A percentile compares a stretch with the other conserved stretches of the same genome.
These are phyloP conservation scores for Hemaris fuciformis DNA, from an alignment of 2,888 invertebrate genomes.

Conservation along the genomic window DNA sequence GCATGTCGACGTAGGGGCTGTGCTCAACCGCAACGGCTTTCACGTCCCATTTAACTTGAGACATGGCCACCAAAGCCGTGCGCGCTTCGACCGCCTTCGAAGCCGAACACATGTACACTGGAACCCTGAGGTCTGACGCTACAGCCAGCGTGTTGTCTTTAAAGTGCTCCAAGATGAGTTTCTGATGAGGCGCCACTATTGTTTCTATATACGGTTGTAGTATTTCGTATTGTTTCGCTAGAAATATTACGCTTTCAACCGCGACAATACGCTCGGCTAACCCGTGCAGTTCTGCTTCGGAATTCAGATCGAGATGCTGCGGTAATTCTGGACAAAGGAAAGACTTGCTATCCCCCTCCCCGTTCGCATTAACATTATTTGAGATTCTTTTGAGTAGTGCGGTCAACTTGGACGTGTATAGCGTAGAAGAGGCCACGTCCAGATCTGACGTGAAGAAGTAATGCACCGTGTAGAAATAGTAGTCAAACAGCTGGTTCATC, in stretches of 20 bases:
- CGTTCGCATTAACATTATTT: constrained; percentile 83
- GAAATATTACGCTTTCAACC: constrained; percentile 94
- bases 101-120: constrained; percentile 93
- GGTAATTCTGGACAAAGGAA: constrained; percentile 52
- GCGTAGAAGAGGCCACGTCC: constrained; percentile 76
- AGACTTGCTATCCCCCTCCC: constrained; percentile 49
- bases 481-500: constrained; percentile 96
- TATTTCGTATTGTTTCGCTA: constrained; percentile 92
- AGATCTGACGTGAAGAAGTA: constrained; percentile 91
- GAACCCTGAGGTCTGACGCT: constrained; percentile 88
- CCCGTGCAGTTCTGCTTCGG: constrained; percentile 89
- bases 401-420: constrained; percentile 86
- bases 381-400: constrained; percentile 89
- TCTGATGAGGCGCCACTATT: constrained; percentile 87
- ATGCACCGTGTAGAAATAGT: constrained; percentile 94
- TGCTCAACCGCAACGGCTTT: constrained; percentile 97
- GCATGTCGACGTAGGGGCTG: constrained; percentile 91
- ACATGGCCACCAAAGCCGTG: constrained; percentile 90
- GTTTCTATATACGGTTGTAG: constrained; percentile 93
- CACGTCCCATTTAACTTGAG: constrained; percentile 96
- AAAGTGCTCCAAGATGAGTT: constrained; percentile 86
- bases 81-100: constrained; percentile 90
- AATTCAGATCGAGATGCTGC: constrained; percentile 55
- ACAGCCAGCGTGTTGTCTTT: constrained; percentile 87
- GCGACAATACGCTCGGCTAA: constrained; percentile 93